Percentiles rank a stretch among this genome's conserved stretches.
Conservation (phyloP, 1,140 invertebrate genomes). For the Papilio helenus region DNA sequence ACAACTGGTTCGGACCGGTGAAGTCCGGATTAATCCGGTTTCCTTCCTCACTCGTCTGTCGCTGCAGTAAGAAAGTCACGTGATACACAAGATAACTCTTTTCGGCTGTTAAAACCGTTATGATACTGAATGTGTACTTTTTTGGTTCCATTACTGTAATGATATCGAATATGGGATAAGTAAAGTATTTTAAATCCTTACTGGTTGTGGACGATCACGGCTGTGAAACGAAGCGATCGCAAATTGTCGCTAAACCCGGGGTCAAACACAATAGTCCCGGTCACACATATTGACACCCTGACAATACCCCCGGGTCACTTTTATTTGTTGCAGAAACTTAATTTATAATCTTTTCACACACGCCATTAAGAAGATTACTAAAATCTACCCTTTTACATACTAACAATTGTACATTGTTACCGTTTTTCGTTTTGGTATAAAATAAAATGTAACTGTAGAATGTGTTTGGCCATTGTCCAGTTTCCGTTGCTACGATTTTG, state of each 20-base stretch:
- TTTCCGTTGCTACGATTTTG: constrained; percentile 70
- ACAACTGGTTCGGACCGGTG: constrained; percentile 55
- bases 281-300: constrained; percentile 80
- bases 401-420: constrained; percentile 80
- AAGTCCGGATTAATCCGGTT: constrained; percentile 54
- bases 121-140: background rate
- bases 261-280: constrained; percentile 77
- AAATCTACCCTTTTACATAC: constrained; percentile 80
- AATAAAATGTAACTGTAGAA: constrained; percentile 70
- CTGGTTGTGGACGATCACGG: constrained; percentile 60
- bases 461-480: constrained; percentile 60
- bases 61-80: constrained; percentile 41
- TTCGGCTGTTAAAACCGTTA: background rate
- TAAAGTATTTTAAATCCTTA: constrained; percentile 63
- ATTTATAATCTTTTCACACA: constrained; percentile 83
- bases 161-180: constrained; percentile 49
- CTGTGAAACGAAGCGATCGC: constrained; percentile 66
- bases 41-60: background rate
- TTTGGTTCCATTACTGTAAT: constrained; percentile 45
- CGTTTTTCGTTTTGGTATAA: constrained; percentile 65
- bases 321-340: constrained; percentile 83
- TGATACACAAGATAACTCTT: constrained; percentile 41
- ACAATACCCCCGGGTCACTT: constrained; percentile 80
- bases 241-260: constrained; percentile 77
- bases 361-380: constrained; percentile 82